Conservation (phyloP, 2,797 vertebrate species). For the Oryzias dopingdopingensis region DNA sequence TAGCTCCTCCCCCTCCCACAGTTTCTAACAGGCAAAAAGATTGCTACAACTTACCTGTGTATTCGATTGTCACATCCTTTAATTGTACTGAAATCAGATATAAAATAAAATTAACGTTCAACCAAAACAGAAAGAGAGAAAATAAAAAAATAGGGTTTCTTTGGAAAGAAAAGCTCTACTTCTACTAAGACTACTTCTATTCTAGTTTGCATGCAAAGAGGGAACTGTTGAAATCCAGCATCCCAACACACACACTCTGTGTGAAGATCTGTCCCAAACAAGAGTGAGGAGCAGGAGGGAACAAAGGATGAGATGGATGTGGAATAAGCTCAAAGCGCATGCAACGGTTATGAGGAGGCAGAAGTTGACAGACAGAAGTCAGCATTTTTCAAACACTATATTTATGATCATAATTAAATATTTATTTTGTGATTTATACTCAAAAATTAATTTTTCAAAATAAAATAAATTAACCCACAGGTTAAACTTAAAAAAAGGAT, state of each 20-base stretch:
- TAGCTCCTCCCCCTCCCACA: conserved; percentile 27
- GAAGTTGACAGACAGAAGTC: conserved; percentile 4
- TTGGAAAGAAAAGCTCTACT: conserved; percentile 30
- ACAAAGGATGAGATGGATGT: conserved; percentile 20
- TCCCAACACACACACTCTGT: conserved; percentile 64
- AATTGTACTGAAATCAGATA: conserved; percentile 82
- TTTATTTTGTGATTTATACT: not conserved
- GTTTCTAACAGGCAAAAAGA: conserved; percentile 64
- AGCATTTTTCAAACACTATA: not conserved
- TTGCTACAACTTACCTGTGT: conserved; percentile 78
- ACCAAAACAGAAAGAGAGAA: conserved; percentile 40
- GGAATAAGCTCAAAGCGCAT: conserved; percentile 36
- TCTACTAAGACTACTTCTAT: conserved; percentile 39
- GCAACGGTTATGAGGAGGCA: conserved; percentile 31
- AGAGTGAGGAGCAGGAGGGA: conserved; percentile 42
- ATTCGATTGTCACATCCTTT: conserved; percentile 75
- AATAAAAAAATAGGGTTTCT: conserved; percentile 28
- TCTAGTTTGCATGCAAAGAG: conserved; percentile 70
- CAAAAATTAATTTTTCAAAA: not conserved
- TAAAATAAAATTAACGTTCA: conserved; percentile 75
- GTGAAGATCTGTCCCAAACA: conserved; percentile 51
- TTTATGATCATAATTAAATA: no score
- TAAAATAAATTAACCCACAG: no score
- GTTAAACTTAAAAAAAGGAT: no score
- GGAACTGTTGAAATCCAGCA: conserved; percentile 71